phyloP scores from a whole-genome alignment of 2,797 vertebrate species.

The Buphagus erythrorhynchus region DNA sequence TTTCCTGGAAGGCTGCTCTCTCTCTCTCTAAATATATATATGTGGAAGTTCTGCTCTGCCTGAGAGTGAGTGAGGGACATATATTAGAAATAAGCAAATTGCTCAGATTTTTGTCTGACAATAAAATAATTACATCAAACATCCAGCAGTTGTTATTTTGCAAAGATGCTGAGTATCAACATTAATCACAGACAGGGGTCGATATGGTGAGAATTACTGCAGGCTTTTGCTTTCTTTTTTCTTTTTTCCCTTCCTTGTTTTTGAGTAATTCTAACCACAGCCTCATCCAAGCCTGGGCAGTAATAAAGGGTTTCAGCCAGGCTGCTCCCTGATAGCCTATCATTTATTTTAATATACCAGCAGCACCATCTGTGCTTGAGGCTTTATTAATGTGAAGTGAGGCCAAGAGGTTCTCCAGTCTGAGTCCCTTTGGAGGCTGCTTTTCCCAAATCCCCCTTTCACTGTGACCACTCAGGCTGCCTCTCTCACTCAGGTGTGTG shows the following conservation, averaged over 20 bases:
- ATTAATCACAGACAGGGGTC: not conserved
- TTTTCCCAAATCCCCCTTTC: not conserved
- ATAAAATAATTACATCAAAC: constrained; percentile 14
- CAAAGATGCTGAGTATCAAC: not conserved
- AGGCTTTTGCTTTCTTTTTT: not conserved
- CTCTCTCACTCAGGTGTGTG: not conserved
- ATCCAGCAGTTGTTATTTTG: constrained; percentile 3
- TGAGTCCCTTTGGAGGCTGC: not conserved
- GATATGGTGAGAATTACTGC: not conserved
- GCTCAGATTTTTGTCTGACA: not conserved
- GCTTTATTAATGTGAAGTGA: not conserved
- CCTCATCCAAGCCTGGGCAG: not conserved
- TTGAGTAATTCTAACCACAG: not conserved
- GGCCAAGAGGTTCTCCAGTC: not conserved
- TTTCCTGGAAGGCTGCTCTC: not conserved
- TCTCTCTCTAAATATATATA: not conserved
- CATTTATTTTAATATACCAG: constrained; percentile 31
- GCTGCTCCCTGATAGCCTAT: not conserved
- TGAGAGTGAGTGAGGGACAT: not conserved
- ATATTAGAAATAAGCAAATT: constrained; percentile 1
- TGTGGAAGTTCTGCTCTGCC: not conserved
- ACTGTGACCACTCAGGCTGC: not conserved
- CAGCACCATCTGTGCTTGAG: not conserved
- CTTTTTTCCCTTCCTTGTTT: not conserved
- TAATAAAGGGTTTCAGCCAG: constrained; percentile 21